Evolutionary conservation across 2,888 invertebrate genomes (phyloP), one percentile per base, ranked within the genome.

Genomic region (Megastigmus dorsalis): DNA sequence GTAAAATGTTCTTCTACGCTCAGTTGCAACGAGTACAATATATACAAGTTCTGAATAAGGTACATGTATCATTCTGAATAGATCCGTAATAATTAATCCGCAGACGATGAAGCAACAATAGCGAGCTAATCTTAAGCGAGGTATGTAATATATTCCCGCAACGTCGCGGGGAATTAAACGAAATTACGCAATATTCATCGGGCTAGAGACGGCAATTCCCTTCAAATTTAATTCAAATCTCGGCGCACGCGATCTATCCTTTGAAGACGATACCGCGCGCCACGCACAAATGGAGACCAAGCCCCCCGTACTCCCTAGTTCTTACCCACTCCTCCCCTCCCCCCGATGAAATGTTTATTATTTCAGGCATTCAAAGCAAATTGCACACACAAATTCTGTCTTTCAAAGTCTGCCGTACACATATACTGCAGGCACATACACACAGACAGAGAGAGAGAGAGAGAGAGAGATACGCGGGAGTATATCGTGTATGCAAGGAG

Each of bases 331-430:
- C n/a, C n/a, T n/a, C n/a, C n/a, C n/a, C n/a, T n/a, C n/a, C n/a
- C 55, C 23, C 23, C 20, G 45, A 45, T 45, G 60, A 60, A 43
- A 63, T 63, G 63, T 50, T 63, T 63, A 63, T 63, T 50, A 63
- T 63, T 63, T 36, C 63, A 9, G 50, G 36, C 28, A 7, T 43
- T 63, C 63, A 63, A 63, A 63, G 63, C 20, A 13, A 7, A 48
- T 2, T 2, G 48, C 48, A 10, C 55, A 20, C 26, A 26, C 26
- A 52, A 52, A 52, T 41, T 9, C 26, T 26, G 28, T 52, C 52
- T 52, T 52, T 41, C 13, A 41, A 9, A 13, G 7, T 13, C 41
- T 2, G 41, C 13, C 10, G 23, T 23, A 10, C 48, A 23, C 3
- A 20, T 0, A 20, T 10, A 48, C 10, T 10, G 9, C 26, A 26